A percentile compares a stretch with the other conserved stretches of the same genome.
phyloP scores from a whole-genome alignment of 2,888 invertebrate genomes.

The Parelbella ahira region DNA sequence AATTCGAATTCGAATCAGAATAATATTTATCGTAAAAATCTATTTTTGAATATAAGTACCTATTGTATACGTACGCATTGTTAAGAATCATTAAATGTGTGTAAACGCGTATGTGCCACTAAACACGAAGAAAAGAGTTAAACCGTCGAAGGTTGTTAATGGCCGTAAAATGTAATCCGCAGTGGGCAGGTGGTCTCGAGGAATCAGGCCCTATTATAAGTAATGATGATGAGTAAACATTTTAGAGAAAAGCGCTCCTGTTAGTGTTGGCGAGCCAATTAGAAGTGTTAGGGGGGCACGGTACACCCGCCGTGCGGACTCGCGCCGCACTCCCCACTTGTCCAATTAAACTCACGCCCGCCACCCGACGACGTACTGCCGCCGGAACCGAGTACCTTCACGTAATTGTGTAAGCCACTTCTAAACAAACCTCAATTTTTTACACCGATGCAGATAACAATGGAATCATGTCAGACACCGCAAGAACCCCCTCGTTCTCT shows the following conservation, averaged over 20 bases:
- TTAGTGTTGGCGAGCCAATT: conserved; percentile 73
- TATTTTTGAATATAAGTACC: too few species aligned
- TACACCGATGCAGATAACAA: conserved; percentile 64
- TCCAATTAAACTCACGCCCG: conserved; percentile 70
- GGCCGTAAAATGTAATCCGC: conserved; percentile 19
- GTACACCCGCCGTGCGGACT: conserved; percentile 34
- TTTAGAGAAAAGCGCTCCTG: conserved; percentile 58
- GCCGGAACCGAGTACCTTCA: conserved; percentile 49
- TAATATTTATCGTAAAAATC: too few species aligned
- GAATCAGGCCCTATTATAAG: conserved; percentile 50
- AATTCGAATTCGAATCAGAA: too few species aligned
- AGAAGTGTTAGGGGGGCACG: conserved; percentile 64
- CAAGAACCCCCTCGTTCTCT: conserved; percentile 65
- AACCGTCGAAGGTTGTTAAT: conserved; percentile 29
- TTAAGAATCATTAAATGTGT: too few species aligned
- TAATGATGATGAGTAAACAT: conserved; percentile 58
- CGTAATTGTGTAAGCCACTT: conserved; percentile 75
- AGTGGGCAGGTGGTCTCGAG: conserved; percentile 45
- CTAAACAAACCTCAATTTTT: conserved; percentile 72
- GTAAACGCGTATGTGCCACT: conserved; percentile 6
- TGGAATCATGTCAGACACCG: conserved; percentile 70
- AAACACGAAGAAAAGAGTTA: conserved; percentile 40
- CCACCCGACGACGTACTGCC: conserved; percentile 37
- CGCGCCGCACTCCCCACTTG: conserved; percentile 45
- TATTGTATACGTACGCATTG: too few species aligned